These are phyloP conservation scores for Periophthalmus modestus DNA, from an alignment of 2,113 vertebrate species.

Conservation along the genomic window DNA sequence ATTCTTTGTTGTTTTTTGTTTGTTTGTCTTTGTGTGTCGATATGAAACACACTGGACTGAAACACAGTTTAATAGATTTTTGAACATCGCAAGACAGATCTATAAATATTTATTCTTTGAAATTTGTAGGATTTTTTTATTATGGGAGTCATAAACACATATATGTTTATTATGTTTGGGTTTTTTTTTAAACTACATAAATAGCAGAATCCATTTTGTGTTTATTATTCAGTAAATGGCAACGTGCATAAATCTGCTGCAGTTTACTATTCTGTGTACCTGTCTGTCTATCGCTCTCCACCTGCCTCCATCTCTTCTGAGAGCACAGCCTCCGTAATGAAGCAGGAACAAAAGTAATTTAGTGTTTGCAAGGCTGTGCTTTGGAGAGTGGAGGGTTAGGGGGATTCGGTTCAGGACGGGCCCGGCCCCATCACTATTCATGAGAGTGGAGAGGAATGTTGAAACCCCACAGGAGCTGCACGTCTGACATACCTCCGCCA, in stretches of 20 bases:
- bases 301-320: conserved; percentile 1
- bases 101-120: neutral
- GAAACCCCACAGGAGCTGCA: conserved; percentile 48
- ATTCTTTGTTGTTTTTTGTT: too few relatives aligned
- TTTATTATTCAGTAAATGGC: neutral
- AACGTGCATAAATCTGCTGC: neutral
- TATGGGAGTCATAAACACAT: neutral
- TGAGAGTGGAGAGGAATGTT: conserved; percentile 55
- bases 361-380: conserved; percentile 33
- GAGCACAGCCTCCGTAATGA: conserved; percentile 21
- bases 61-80: neutral
- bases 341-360: conserved; percentile 38
- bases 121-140: neutral
- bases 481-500: conserved; percentile 50
- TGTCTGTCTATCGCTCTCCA: neutral
- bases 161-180: neutral
- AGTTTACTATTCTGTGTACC: conserved; percentile 8
- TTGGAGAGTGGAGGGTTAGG: conserved; percentile 34
- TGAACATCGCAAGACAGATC: neutral
- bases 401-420: conserved; percentile 45
- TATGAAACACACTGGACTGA: neutral
- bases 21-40: too few relatives aligned
- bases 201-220: neutral
- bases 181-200: neutral
- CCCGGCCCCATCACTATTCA: conserved; percentile 66